These are phyloP conservation scores for Scomber japonicus DNA, from an alignment of 2,113 vertebrate genomes.

Conservation along the genomic window DNA sequence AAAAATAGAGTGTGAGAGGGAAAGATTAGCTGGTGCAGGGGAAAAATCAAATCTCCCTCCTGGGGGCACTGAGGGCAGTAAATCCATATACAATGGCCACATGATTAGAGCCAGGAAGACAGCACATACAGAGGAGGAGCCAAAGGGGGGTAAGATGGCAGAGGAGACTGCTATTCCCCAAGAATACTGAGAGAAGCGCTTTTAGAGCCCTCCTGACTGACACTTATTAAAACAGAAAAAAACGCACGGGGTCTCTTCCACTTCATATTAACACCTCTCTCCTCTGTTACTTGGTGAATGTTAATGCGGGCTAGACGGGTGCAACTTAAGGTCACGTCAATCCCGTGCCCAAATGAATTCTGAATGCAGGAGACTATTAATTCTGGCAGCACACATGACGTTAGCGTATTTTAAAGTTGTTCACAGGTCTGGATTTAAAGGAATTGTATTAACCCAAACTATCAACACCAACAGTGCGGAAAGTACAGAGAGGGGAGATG, in stretches of 20 bases:
- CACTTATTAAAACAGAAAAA: conserved; percentile 52
- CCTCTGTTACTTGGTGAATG: conserved; percentile 24
- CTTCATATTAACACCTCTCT: conserved; percentile 47
- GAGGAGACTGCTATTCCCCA: conserved; percentile 21
- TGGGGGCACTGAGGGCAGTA: conserved; percentile 71
- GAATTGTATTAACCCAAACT: not conserved
- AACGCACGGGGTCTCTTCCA: conserved; percentile 36
- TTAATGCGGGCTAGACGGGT: conserved; percentile 47
- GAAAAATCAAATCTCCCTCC: conserved; percentile 76
- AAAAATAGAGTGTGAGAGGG: conserved; percentile 54
- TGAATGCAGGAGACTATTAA: conserved; percentile 24
- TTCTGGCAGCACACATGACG: conserved; percentile 35
- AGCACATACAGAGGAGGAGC: conserved; percentile 41
- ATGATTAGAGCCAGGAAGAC: conserved; percentile 74
- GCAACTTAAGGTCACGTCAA: conserved; percentile 49
- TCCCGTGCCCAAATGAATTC: conserved; percentile 26
- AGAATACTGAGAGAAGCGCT: conserved; percentile 46
- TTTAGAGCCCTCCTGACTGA: conserved; percentile 43
- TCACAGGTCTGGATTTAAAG: conserved; percentile 4
- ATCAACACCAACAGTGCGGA: conserved; percentile 16
- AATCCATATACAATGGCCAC: conserved; percentile 77
- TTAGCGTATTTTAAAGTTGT: conserved; percentile 13
- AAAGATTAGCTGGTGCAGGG: conserved; percentile 70
- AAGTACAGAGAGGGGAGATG: not conserved
- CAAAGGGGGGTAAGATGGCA: conserved; percentile 18